phyloP scores from a whole-genome alignment of 2,113 vertebrate genomes.

The Dromaius novaehollandiae region DNA sequence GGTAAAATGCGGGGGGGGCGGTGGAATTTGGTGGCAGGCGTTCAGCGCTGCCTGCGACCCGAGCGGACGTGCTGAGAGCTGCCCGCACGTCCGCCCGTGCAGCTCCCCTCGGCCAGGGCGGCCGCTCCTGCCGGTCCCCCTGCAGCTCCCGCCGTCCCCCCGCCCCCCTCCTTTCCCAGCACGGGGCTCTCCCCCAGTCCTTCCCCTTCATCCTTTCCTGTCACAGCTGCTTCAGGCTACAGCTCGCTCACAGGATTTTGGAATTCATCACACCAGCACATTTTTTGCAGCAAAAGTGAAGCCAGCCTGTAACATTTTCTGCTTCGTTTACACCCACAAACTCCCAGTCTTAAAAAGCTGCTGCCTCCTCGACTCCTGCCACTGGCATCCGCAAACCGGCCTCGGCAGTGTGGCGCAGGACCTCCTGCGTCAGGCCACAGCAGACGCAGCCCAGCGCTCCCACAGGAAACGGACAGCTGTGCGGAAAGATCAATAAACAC shows the following conservation, averaged over 20 bases:
- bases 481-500: constrained; percentile 59
- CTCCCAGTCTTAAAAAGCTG: background rate
- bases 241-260: background rate
- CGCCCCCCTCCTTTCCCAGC: background rate
- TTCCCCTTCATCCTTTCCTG: background rate
- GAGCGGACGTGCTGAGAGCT: background rate
- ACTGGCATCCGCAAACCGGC: background rate
- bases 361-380: background rate
- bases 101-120: no score
- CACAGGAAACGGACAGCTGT: constrained; percentile 49
- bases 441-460: background rate
- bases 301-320: background rate
- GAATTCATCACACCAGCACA: constrained; percentile 26
- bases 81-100: no score
- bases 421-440: background rate
- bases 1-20: background rate
- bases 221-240: background rate
- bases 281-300: constrained; percentile 7
- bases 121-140: background rate
- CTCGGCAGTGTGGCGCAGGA: background rate
- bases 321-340: constrained; percentile 44
- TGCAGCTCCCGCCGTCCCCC: background rate
- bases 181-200: background rate
- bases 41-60: background rate
- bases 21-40: background rate